Evolutionary conservation across 2,113 vertebrate genomes (phyloP), one percentile per base, ranked within the genome.

Genomic region (Poeciliopsis occidentalis): DNA sequence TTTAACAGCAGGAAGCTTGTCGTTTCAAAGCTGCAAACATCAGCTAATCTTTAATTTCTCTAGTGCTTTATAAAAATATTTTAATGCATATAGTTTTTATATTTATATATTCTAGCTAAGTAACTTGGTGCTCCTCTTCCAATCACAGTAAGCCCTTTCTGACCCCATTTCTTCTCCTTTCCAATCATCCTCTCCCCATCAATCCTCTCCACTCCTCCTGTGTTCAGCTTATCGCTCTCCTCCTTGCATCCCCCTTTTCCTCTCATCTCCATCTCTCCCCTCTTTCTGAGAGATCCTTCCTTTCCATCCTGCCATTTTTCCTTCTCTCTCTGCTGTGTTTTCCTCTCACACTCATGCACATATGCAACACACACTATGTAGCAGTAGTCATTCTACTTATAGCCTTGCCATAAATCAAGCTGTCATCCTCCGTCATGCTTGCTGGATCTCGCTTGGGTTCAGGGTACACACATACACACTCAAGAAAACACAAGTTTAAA

Each of bases 341-440:
- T n/a, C 54, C 71, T 12, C 72, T 44, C 70, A 31, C 80, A 61
- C 67, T 27, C 73, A 66, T 32, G 61, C 75, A 60, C 66, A 51
- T 62, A 74, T 41, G 15, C 79, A 69, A 80, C 78, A 60, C 85
- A 51, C 78, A 41, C 82, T 73, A 84, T 82, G 79, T 26, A 83
- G 79, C 91, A 85, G 73, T 86, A 91, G 89, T 93, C 90, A 92
- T 93, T 92, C 92, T 93, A 92, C 92, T 93, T 93, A 93, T 93
- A 93, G 90, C 90, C 92, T 87, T 62, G 89, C 90, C 92, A 93
- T 93, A 92, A 93, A 93, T 93, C 92, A 93, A 92, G 90, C 90
- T 92, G 92, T 93, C 92, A 93, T 92, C 92, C 90, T 85, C 90
- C 92, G 92, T 93, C 92, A 93, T 93, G 92, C 90, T 93, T 62